Evolutionary conservation across 2,797 vertebrate genomes (phyloP), one percentile per base, ranked within the genome.

Genomic region (Leucoraja ocellata): DNA sequence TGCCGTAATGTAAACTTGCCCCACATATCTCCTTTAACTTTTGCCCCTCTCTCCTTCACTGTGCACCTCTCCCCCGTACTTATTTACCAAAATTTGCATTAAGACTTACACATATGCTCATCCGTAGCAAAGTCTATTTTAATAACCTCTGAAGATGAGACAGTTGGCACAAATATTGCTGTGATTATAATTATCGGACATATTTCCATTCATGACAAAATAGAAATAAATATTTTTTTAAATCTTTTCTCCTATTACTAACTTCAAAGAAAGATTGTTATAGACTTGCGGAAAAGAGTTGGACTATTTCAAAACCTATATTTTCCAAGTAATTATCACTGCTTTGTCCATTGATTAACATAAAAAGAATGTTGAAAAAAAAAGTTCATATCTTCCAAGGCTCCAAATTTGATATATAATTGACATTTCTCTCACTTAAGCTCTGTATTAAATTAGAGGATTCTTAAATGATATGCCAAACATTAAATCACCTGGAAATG

Each of bases 161-260:
- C 83, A 93, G 93, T 96, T 96, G 96, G 96, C 96, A 97, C 95
- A 77, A 94, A 94, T 93, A 86, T 95, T 94, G 93, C 93, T 93
- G 95, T 94, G 96, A 96, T 96, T 96, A 96, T 95, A 95, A 95
- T 96, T 96, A 96, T 96, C 96, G 96, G 25, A 58, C 76, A 10
- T 54, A 18, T 92, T 91, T 76, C 90, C 71, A 54, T n/a, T 28
- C 46, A 92, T 92, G 23, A 58, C 71, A 76, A 92, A 92, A 92
- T 74, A 76, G 68, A 71, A 76, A 91, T 91, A 18, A 76, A 2
- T 11, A 74, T 25, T 76, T 54, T 92, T 73, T 6, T 58, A 91
- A 92, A 58, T 92, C 23, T 92, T 54, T 92, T 92, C 10, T 71
- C n/a, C 71, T 25, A 92, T 74, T 92, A 25, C 71, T 54, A 58